Percentiles rank a stretch among this genome's conserved stretches.
These are phyloP conservation scores for Leptinotarsa peninsularis DNA, from an alignment of 2,888 invertebrate species.

Conservation along the genomic window DNA sequence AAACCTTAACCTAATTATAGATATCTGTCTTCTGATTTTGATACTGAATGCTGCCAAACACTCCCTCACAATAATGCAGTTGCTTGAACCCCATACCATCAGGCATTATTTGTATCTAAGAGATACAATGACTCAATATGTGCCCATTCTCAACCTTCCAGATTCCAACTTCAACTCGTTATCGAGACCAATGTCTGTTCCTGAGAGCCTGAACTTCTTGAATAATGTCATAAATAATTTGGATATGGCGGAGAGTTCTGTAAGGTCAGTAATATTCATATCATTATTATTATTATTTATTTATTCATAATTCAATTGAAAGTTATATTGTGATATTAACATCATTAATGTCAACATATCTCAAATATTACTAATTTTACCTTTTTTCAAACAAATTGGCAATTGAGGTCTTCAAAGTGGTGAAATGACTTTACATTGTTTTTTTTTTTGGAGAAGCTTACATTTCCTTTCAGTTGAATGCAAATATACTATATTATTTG, in stretches of 20 bases:
- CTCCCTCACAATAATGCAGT: constrained; percentile 89
- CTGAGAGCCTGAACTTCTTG: constrained; percentile 78
- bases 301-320: too few species aligned
- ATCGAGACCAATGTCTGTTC: constrained; percentile 69
- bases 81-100: constrained; percentile 92
- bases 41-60: constrained; percentile 94
- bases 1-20: constrained; percentile 60
- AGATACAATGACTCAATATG: constrained; percentile 91
- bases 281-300: background rate
- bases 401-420: too few species aligned
- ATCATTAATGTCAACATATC: too few species aligned
- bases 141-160: constrained; percentile 76
- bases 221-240: constrained; percentile 80
- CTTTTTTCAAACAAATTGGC: too few species aligned
- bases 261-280: constrained; percentile 54
- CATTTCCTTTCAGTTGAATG: too few species aligned
- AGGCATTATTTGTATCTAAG: constrained; percentile 94
- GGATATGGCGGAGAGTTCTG: constrained; percentile 75
- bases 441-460: too few species aligned
- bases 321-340: too few species aligned
- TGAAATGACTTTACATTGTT: too few species aligned
- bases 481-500: too few species aligned
- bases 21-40: constrained; percentile 90
- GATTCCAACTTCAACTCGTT: constrained; percentile 61
- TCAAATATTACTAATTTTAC: too few species aligned